Evolutionary conservation across 1,140 invertebrate species (phyloP).

Genomic region (Gryllus bimaculatus): DNA sequence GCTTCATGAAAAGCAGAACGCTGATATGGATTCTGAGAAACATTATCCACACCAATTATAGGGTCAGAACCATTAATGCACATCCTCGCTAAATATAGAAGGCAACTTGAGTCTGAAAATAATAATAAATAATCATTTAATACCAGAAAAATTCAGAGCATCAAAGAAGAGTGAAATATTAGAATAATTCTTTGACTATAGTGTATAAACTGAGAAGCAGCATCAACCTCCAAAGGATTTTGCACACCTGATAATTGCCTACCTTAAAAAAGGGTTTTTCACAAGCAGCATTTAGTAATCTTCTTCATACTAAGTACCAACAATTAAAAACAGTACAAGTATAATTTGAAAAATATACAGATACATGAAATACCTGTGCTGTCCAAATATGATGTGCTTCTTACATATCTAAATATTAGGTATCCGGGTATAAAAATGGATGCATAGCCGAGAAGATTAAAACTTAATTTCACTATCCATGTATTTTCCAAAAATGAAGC

Average conservation of each 20-base stretch:
- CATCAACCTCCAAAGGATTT: slow-evolving; percentile 37
- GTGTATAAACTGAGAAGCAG: not conserved
- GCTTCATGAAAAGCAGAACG: slow-evolving; percentile 37
- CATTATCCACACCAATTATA: not conserved
- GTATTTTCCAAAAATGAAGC: slow-evolving; percentile 34
- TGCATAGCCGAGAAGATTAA: slow-evolving; percentile 82
- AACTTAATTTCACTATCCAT: slow-evolving; percentile 65
- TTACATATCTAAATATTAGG: slow-evolving; percentile 74
- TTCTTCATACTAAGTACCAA: no score
- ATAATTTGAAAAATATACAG: no score
- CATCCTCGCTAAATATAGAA: not conserved
- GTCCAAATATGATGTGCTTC: slow-evolving; percentile 71
- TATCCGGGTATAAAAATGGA: slow-evolving; percentile 80
- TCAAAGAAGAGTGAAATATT: not conserved
- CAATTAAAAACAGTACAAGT: no score
- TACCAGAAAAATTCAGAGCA: not conserved
- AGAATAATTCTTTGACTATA: not conserved
- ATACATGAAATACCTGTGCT: slow-evolving; percentile 41
- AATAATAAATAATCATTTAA: not conserved
- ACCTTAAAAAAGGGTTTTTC: not conserved
- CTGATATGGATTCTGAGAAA: not conserved
- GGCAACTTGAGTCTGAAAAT: slow-evolving; percentile 10
- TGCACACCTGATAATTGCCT: not conserved
- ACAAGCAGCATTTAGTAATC: not conserved
- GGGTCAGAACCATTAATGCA: slow-evolving; percentile 15